Base-by-base conservation (phyloP, 1,140 invertebrate genomes). In the Holcopasites calliopsidis region DNA sequence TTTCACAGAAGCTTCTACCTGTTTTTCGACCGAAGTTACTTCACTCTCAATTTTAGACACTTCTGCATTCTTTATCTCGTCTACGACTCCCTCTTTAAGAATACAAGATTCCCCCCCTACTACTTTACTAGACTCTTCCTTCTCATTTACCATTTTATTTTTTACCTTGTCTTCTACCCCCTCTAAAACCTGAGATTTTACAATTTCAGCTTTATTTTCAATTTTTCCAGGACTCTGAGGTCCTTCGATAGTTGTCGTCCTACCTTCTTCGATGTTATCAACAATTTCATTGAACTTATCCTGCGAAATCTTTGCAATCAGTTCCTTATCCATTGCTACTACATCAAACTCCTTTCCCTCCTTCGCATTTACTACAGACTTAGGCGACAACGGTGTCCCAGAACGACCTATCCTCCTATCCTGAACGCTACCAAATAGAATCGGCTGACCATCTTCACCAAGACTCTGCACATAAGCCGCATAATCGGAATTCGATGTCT, bases 391-490 rank as follows among this genome's bases (percentile, higher is more conserved):
- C 18, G 64, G 47, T n/a, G 33, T 50, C 13, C 52, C 73, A 4
- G 78, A 28, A 61, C 66, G 58, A 81, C 38, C 54, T 5, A 13
- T 66, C 21, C 11, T 76, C 58, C 73, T 80, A 70, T 80, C 52
- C 58, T 49, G 64, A 62, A 91, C 86, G 79, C 90, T 92, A 64
- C 90, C 90, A 42, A 92, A 91, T 21, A 91, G 54, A 26, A 86
- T 70, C 21, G 78, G 47, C 13, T 91, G 88, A n/a, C 85, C 82
- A 31, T 62, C 38, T 52, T 81, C 58, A 26, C 76, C 52, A 28
- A 79, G 62, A 38, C 76, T 68, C 6, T 83, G 81, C 16, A 79
- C 54, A 18, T 66, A 61, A 13, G 18, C 28, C 60, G 66, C 55
- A 50, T 55, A 77, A 70, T 50, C 69, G 28, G 35, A n/a, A 55